phyloP scores from a whole-genome alignment of 2,113 vertebrate genomes.

The Passer montanus region DNA sequence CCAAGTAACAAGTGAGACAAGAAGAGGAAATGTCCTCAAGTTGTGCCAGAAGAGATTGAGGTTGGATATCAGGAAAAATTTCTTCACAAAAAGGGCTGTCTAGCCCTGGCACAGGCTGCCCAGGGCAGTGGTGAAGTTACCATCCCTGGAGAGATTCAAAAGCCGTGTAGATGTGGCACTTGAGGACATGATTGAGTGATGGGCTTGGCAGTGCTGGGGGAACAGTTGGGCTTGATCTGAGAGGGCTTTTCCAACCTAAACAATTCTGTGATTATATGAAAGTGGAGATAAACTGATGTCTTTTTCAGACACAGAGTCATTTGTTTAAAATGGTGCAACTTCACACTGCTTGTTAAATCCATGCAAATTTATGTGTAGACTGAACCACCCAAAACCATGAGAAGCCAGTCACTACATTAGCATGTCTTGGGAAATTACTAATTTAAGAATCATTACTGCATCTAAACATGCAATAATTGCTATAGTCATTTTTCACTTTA shows the following conservation, averaged over 20 bases:
- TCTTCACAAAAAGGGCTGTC: background rate
- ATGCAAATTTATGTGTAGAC: background rate
- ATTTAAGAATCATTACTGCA: slow-evolving; percentile 49
- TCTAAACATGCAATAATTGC: slow-evolving; percentile 58
- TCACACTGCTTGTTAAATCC: background rate
- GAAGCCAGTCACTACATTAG: background rate
- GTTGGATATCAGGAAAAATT: background rate
- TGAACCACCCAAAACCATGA: background rate
- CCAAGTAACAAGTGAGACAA: background rate
- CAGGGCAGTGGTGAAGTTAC: background rate
- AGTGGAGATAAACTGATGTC: background rate
- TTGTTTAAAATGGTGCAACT: background rate
- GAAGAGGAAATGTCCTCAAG: background rate
- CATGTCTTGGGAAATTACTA: slow-evolving; percentile 16
- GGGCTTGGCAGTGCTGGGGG: background rate
- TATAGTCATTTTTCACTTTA: slow-evolving; percentile 54
- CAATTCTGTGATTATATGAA: background rate
- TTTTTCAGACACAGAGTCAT: background rate
- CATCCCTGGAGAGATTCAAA: background rate
- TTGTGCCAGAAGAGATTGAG: background rate
- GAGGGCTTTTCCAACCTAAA: background rate
- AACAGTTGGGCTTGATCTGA: background rate
- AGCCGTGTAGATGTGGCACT: background rate
- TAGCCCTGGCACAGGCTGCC: background rate
- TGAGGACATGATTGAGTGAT: background rate